A percentile compares a stretch with the other conserved stretches of the same genome.
Evolutionary conservation across 2,888 invertebrate species (phyloP).

Genomic region (Hecatera dysodea): DNA sequence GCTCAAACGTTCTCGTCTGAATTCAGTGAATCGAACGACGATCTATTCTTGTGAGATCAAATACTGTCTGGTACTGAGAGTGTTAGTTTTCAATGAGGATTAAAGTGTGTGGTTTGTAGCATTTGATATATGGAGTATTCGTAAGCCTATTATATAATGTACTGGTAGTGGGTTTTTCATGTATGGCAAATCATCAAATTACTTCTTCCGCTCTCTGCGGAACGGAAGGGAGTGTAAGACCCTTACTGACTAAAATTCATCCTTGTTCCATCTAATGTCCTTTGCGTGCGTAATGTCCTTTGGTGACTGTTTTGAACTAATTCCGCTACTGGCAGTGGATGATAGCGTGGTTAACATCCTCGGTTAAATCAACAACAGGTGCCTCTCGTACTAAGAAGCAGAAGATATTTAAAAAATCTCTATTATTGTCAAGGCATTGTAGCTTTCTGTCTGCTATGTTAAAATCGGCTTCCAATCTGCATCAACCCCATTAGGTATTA

Average conservation of each 20-base stretch:
- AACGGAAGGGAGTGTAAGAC: no score
- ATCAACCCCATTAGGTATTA: slow-evolving; percentile 47
- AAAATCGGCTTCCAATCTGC: slow-evolving; percentile 15
- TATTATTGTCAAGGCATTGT: neutral
- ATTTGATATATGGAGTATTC: neutral
- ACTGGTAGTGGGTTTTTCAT: neutral
- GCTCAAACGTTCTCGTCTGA: slow-evolving; percentile 26
- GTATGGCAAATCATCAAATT: no score
- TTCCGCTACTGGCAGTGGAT: no score
- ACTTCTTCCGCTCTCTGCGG: no score
- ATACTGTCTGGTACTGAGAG: slow-evolving; percentile 12
- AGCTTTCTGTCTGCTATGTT: neutral
- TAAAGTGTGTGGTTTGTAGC: slow-evolving; percentile 2
- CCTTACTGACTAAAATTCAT: no score
- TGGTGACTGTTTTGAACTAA: no score
- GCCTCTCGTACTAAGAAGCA: no score
- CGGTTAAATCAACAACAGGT: neutral
- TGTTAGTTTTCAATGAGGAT: slow-evolving; percentile 12
- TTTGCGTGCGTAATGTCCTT: no score
- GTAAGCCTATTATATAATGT: slow-evolving; percentile 2
- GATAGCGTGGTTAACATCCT: no score
- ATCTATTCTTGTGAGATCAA: slow-evolving; percentile 30
- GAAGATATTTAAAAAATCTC: neutral
- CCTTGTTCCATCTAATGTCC: no score
- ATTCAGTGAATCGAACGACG: slow-evolving; percentile 23